phyloP scores from a whole-genome alignment of 2,888 invertebrate species.

The Andrena hattorfiana region DNA sequence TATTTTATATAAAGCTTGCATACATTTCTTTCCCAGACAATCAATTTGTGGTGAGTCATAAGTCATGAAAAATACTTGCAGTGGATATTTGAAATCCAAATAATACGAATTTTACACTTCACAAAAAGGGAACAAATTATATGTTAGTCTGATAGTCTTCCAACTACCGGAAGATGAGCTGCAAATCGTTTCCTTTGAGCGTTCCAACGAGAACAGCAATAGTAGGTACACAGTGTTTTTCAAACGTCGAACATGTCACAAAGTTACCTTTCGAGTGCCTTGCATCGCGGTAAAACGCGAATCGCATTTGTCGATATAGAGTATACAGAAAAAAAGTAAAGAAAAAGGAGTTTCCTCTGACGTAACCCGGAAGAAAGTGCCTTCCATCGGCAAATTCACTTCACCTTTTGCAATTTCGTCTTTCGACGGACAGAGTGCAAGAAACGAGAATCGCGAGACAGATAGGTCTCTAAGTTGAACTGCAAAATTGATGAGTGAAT shows the following conservation, averaged over 20 bases:
- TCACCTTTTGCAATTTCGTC: constrained; percentile 46
- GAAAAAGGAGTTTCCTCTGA: constrained; percentile 18
- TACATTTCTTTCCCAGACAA: too few relatives aligned
- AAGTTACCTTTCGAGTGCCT: constrained; percentile 22
- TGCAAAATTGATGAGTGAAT: constrained; percentile 36
- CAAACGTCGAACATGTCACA: constrained; percentile 15
- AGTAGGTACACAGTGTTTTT: constrained; percentile 10
- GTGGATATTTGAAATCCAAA: too few relatives aligned
- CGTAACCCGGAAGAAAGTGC: constrained; percentile 53
- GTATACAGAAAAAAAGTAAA: constrained; percentile 14
- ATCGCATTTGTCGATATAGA: constrained; percentile 48
- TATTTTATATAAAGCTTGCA: too few relatives aligned
- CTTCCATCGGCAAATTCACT: constrained; percentile 57
- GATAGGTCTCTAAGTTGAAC: background rate
- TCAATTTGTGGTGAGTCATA: too few relatives aligned
- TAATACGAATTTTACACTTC: too few relatives aligned
- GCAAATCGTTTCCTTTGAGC: background rate
- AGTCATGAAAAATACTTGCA: too few relatives aligned
- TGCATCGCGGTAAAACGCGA: constrained; percentile 36
- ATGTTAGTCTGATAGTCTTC: background rate
- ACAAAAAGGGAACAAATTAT: too few relatives aligned
- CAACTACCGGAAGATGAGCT: background rate
- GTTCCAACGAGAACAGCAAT: background rate
- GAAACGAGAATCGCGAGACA: constrained; percentile 42
- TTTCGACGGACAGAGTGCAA: constrained; percentile 45